A percentile compares a stretch with the other conserved stretches of the same genome.
Conservation (phyloP, 2,888 invertebrate genomes). For the Altica lythri region DNA sequence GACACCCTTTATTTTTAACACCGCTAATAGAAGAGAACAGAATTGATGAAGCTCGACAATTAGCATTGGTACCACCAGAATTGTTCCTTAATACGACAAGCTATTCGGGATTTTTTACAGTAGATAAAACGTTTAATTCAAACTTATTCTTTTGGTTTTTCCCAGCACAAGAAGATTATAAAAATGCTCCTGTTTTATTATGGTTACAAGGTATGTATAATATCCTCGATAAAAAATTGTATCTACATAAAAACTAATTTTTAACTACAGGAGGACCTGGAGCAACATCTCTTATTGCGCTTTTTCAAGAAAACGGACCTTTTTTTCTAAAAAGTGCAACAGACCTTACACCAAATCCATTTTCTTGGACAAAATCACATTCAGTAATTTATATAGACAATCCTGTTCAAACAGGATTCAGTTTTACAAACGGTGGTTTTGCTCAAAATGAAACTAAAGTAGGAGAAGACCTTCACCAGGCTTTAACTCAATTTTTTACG, state of each 20-base stretch:
- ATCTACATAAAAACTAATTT: too few relatives aligned
- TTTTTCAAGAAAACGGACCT: conserved; percentile 84
- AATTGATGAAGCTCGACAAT: conserved; percentile 64
- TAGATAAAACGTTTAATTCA: conserved; percentile 72
- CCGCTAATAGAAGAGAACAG: conserved; percentile 69
- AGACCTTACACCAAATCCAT: conserved; percentile 64
- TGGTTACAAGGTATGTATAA: conserved; percentile 74
- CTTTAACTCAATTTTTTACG: conserved; percentile 77
- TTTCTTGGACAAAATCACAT: conserved; percentile 45
- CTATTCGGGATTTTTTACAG: conserved; percentile 78
- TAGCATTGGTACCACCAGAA: conserved; percentile 61
- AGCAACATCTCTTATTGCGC: conserved; percentile 72
- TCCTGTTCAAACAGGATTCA: conserved; percentile 89
- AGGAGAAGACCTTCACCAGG: conserved; percentile 75
- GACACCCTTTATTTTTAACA: conserved; percentile 72
- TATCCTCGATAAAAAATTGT: too few relatives aligned
- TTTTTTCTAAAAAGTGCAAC: too few relatives aligned
- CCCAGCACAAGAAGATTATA: conserved; percentile 63
- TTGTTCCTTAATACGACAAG: conserved; percentile 64
- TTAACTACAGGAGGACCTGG: conserved; percentile 68
- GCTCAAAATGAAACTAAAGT: conserved; percentile 77
- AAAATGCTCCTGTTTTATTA: conserved; percentile 70
- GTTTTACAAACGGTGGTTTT: conserved; percentile 78
- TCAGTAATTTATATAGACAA: conserved; percentile 83
- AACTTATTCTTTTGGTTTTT: conserved; percentile 91